phyloP scores from a whole-genome alignment of 2,113 vertebrate species.

The Psammodynastes pulverulentus region DNA sequence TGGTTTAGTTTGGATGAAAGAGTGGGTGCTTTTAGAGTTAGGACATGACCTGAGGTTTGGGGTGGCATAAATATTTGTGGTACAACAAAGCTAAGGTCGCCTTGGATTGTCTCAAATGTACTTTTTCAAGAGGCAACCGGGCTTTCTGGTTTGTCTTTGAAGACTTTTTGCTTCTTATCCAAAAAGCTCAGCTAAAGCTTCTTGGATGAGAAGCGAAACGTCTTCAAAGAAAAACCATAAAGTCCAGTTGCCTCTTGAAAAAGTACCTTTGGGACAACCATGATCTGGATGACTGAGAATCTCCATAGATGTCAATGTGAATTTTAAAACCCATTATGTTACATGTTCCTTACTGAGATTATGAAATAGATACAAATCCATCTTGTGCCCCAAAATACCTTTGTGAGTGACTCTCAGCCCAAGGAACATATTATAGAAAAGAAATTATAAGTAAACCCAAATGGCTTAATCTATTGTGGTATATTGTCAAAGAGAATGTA shows the following conservation, averaged over 20 bases:
- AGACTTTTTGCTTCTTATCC: too few relatives aligned
- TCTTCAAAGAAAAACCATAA: too few relatives aligned
- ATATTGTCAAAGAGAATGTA: background rate
- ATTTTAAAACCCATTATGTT: background rate
- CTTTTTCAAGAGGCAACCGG: too few relatives aligned
- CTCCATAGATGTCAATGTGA: background rate
- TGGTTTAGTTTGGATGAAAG: background rate
- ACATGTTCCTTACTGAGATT: background rate
- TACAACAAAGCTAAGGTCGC: background rate
- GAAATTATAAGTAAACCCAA: background rate
- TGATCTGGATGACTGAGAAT: too few relatives aligned
- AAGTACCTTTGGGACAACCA: too few relatives aligned
- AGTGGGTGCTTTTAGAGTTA: background rate
- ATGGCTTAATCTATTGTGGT: background rate
- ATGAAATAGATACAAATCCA: background rate
- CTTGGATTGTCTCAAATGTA: background rate
- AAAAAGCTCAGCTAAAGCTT: too few relatives aligned
- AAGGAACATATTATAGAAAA: background rate
- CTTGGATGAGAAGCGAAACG: too few relatives aligned
- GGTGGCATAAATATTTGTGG: background rate
- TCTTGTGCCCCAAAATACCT: background rate
- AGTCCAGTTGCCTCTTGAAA: too few relatives aligned
- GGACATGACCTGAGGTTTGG: background rate
- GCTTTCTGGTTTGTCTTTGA: too few relatives aligned
- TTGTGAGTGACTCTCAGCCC: background rate